phyloP scores from a whole-genome alignment of 2,113 vertebrate species.

The Hydrolagus affinis region DNA sequence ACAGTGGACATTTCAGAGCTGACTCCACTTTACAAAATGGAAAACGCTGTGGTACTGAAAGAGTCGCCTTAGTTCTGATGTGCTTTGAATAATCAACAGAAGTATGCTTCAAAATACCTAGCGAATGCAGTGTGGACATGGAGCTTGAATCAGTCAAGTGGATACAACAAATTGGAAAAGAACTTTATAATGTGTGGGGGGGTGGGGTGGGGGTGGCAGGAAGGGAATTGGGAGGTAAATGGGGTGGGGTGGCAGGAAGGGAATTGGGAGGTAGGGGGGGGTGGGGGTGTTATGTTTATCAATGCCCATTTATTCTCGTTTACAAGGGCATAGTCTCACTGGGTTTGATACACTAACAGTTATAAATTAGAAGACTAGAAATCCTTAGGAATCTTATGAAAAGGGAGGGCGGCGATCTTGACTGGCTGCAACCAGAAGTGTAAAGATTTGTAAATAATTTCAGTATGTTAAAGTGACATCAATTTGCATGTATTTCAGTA shows the following conservation, averaged over 20 bases:
- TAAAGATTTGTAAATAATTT: constrained; percentile 48
- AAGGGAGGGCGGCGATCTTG: constrained; percentile 32
- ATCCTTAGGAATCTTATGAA: not conserved
- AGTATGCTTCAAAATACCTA: constrained; percentile 9
- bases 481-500: not conserved
- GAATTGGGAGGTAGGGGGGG: not conserved
- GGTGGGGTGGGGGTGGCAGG: constrained; percentile 31
- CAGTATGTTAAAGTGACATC: not conserved
- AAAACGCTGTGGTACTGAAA: constrained; percentile 41
- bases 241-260: constrained; percentile 21
- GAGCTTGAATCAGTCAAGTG: not conserved
- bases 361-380: not conserved
- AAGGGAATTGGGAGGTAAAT: constrained; percentile 36
- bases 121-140: not conserved
- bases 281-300: no score
- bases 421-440: constrained; percentile 39
- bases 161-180: not conserved
- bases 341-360: not conserved
- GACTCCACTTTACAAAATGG: constrained; percentile 39
- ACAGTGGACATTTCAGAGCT: constrained; percentile 41
- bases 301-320: constrained; percentile 40
- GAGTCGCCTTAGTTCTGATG: constrained; percentile 16
- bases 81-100: not conserved
- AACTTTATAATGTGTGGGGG: not conserved
- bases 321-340: constrained; percentile 37